phyloP scores from a whole-genome alignment of 2,113 vertebrate genomes.

The Ageneiosus marmoratus region DNA sequence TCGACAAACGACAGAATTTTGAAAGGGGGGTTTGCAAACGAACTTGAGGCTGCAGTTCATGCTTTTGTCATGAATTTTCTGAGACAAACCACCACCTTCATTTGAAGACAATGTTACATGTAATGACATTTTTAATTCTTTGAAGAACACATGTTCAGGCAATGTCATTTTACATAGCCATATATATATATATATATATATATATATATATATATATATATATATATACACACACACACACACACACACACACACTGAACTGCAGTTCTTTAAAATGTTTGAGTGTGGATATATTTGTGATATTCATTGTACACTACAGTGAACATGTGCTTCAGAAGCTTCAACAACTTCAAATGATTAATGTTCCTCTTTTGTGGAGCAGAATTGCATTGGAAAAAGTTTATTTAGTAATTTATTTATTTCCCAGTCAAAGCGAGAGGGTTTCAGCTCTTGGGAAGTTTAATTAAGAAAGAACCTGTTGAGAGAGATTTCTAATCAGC shows the following conservation, averaged over 20 bases:
- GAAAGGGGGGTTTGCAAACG: constrained; percentile 23
- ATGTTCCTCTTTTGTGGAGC: constrained; percentile 12
- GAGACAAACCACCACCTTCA: constrained; percentile 30
- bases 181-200: too few relatives aligned
- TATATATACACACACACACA: too few relatives aligned
- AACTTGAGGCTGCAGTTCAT: constrained; percentile 38
- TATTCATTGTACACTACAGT: neutral
- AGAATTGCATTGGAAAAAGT: constrained; percentile 25
- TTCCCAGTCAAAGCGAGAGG: constrained; percentile 32
- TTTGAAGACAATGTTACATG: constrained; percentile 21
- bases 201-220: too few relatives aligned
- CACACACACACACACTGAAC: constrained; percentile 23
- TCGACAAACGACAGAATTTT: constrained; percentile 44
- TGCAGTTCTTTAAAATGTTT: constrained; percentile 23
- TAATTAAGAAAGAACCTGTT: constrained; percentile 81
- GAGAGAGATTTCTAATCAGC: constrained; percentile 79
- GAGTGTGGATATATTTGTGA: neutral
- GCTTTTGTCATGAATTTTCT: constrained; percentile 40
- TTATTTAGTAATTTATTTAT: constrained; percentile 27
- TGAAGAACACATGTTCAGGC: constrained; percentile 21
- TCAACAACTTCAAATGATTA: constrained; percentile 22
- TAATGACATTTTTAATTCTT: constrained; percentile 42
- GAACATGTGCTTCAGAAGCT: constrained; percentile 1
- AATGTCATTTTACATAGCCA: constrained; percentile 20
- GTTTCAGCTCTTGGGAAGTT: constrained; percentile 73